These are phyloP conservation scores for Sisyra terminalis DNA, from an alignment of 2,888 invertebrate species.

Conservation along the genomic window DNA sequence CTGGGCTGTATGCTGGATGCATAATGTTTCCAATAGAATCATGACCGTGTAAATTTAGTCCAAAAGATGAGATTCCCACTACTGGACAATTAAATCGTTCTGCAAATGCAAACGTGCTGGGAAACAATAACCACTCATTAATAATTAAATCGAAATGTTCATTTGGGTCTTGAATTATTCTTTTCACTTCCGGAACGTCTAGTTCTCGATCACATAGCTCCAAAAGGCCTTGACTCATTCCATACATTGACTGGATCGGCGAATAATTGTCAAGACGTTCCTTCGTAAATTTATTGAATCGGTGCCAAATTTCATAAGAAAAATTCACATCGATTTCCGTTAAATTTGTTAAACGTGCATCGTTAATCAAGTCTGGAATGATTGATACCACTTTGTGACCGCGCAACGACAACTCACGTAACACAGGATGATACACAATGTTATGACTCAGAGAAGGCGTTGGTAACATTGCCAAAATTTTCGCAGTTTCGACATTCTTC, in stretches of 20 bases:
- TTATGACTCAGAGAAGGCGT: slow-evolving; percentile 17
- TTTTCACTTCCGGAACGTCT: slow-evolving; percentile 13
- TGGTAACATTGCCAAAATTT: slow-evolving; percentile 16
- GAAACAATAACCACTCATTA: slow-evolving; percentile 18
- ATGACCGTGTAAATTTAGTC: slow-evolving; percentile 17
- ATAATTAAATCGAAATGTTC: slow-evolving; percentile 21
- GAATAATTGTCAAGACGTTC: slow-evolving; percentile 9
- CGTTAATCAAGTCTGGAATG: slow-evolving; percentile 14
- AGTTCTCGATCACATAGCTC: slow-evolving; percentile 3
- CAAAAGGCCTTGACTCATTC: slow-evolving; percentile 4
- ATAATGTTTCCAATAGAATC: slow-evolving; percentile 20
- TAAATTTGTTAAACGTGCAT: slow-evolving; percentile 13
- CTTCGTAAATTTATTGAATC: slow-evolving; percentile 9
- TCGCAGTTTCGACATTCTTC: slow-evolving; percentile 9
- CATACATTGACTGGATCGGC: slow-evolving; percentile 9
- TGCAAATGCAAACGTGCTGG: slow-evolving; percentile 17
- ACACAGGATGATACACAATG: slow-evolving; percentile 14
- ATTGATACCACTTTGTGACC: slow-evolving; percentile 16
- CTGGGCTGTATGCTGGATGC: slow-evolving; percentile 16
- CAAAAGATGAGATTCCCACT: slow-evolving; percentile 21
- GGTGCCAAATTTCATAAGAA: slow-evolving; percentile 11
- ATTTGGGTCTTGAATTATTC: slow-evolving; percentile 18
- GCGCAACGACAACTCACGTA: slow-evolving; percentile 12
- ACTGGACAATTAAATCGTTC: slow-evolving; percentile 21
- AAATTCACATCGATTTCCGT: slow-evolving; percentile 15